These are phyloP conservation scores for Synanceia verrucosa DNA, from an alignment of 2,797 vertebrate species.

Conservation along the genomic window DNA sequence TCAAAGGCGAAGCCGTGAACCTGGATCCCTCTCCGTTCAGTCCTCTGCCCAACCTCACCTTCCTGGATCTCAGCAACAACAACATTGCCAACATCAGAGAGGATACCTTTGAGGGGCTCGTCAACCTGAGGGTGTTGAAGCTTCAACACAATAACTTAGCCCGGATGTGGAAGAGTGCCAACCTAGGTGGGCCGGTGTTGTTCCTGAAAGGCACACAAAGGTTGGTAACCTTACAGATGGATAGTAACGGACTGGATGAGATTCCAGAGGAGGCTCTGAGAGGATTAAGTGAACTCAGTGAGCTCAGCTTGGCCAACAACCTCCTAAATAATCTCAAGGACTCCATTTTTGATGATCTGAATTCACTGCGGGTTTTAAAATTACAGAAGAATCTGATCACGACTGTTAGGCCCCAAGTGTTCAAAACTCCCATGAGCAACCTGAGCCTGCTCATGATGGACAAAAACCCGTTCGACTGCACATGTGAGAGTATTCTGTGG, in stretches of 20 bases:
- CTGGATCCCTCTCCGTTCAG: slow-evolving; percentile 87
- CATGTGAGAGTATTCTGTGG: slow-evolving; percentile 96
- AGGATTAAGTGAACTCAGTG: slow-evolving; percentile 80
- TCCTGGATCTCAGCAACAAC: slow-evolving; percentile 94
- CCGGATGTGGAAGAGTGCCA: slow-evolving; percentile 90
- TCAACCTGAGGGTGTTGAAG: slow-evolving; percentile 86
- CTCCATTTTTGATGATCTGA: slow-evolving; percentile 85
- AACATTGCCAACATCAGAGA: slow-evolving; percentile 91
- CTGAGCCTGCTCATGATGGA: slow-evolving; percentile 85
- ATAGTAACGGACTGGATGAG: slow-evolving; percentile 93
- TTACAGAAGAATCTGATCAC: slow-evolving; percentile 94
- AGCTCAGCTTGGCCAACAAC: slow-evolving; percentile 86
- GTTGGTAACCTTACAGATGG: slow-evolving; percentile 84
- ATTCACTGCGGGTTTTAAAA: slow-evolving; percentile 79
- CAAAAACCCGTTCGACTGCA: slow-evolving; percentile 95
- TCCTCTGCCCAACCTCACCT: slow-evolving; percentile 82
- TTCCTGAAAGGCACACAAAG: slow-evolving; percentile 84
- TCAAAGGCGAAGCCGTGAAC: slow-evolving; percentile 76
- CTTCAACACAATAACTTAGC: slow-evolving; percentile 97
- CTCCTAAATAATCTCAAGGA: slow-evolving; percentile 86
- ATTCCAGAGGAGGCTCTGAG: slow-evolving; percentile 85
- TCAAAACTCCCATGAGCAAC: slow-evolving; percentile 81
- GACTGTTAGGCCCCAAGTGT: slow-evolving; percentile 86
- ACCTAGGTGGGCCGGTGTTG: slow-evolving; percentile 88
- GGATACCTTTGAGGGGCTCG: slow-evolving; percentile 83